Conservation (phyloP, 1,140 invertebrate species). For the Acromyrmex heyeri region DNA sequence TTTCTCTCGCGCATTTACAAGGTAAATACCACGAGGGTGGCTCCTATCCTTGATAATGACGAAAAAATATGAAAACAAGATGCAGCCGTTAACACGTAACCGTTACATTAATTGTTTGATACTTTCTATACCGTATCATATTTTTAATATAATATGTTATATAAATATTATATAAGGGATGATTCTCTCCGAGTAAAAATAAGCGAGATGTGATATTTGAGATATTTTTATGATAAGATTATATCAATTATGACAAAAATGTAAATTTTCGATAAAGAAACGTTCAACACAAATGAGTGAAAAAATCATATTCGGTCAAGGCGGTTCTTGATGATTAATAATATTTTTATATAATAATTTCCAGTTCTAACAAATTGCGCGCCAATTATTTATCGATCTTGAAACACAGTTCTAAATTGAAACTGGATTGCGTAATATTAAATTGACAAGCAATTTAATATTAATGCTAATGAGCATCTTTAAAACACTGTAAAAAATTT, state of each 20-base stretch:
- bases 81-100: background rate
- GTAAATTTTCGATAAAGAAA: background rate
- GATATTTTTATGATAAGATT: background rate
- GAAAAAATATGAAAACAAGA: background rate
- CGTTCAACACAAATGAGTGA: too few species aligned
- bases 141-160: background rate
- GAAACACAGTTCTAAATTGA: too few species aligned
- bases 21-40: background rate
- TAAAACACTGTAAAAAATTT: too few species aligned
- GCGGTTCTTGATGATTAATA: too few species aligned
- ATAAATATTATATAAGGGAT: background rate
- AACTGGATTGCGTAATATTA: too few species aligned
- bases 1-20: conserved; percentile 16
- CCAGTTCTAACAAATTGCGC: too few species aligned
- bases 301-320: too few species aligned
- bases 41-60: background rate
- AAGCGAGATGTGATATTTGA: background rate
- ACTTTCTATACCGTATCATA: background rate
- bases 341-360: too few species aligned
- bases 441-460: too few species aligned
- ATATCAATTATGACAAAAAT: background rate
- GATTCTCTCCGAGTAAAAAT: background rate
- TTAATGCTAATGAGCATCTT: too few species aligned
- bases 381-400: too few species aligned
- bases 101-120: conserved; percentile 21